Base-by-base conservation (phyloP, 2,888 invertebrate genomes). In the Belgica antarctica region DNA sequence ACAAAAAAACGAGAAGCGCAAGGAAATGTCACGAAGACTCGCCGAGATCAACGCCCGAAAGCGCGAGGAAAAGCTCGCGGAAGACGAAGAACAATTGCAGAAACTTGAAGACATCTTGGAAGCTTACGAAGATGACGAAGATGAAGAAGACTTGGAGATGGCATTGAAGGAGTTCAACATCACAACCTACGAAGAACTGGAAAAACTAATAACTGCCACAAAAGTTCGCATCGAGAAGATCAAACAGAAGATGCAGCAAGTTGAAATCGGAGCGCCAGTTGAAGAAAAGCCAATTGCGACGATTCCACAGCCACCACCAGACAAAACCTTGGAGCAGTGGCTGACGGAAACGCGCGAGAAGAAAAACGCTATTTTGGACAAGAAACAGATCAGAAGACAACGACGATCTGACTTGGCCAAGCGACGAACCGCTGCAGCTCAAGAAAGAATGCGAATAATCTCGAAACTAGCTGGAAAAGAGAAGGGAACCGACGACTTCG, bases 381-480 rank as follows among this genome's bases (percentile, higher is more conserved):
- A 88, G 24, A 88, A 92, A 72, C 84, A 87, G 75, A 84, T 86
- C 0, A 84, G 94, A 3, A 87, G 89, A 72, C 90, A 93, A 77
- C 85, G 90, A 1, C 88, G 92, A 71, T 87, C 89, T 74, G 95
- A 95, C 74, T 91, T 94, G 89, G 91, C 92, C 59, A 89, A 89
- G 77, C 84, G 96, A 25, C 85, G 94, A 75, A 96, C 95, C 46
- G 91, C 89, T 47, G 96, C 96, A 0, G 94, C 95, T 1, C 95
- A 95, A 75, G 94, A 96, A 80, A 85, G 96, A 74, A 96, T 96
- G 96, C 85, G 94, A 74, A 90, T 96, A 74, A 94, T 96, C 73
- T 94, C 94, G 62, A 90, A 92, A 75, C 83, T 96, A 71, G 95
- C 96, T 1, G 82, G 86, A 25, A 88, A 88, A 75, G 89, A 89